Conservation (phyloP, 1,140 invertebrate species). For the Heliconius congener region DNA sequence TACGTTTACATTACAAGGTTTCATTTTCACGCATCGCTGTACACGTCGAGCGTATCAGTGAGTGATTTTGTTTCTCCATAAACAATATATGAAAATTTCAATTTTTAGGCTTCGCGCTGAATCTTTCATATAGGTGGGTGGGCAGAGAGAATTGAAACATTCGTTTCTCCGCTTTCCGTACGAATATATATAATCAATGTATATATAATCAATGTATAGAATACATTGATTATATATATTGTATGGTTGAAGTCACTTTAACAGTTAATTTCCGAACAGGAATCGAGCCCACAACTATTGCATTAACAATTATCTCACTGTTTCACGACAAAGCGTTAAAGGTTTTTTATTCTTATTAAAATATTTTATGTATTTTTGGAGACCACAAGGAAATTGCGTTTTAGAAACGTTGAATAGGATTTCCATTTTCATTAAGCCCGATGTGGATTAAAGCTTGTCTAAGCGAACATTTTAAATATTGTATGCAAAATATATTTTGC, state of each 20-base stretch:
- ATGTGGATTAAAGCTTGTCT: not conserved
- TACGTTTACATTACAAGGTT: constrained; percentile 26
- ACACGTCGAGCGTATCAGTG: not conserved
- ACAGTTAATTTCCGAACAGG: too few species aligned
- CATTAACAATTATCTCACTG: too few species aligned
- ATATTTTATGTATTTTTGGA: not conserved
- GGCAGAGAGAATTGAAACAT: not conserved
- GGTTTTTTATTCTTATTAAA: too few species aligned
- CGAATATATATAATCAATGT: too few species aligned
- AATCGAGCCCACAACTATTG: too few species aligned
- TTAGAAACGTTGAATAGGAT: constrained; percentile 3
- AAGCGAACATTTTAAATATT: constrained; percentile 6
- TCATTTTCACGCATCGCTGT: constrained; percentile 33
- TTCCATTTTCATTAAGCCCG: constrained; percentile 2
- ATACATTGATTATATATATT: too few species aligned
- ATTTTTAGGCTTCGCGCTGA: not conserved
- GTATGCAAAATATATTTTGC: not conserved
- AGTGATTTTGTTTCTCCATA: not conserved
- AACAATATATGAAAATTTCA: not conserved
- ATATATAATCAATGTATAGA: too few species aligned
- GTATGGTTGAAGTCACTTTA: too few species aligned
- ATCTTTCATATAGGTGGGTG: not conserved
- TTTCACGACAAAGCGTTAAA: too few species aligned
- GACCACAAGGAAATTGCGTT: not conserved
- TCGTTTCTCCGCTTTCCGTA: not conserved